A percentile compares a stretch with the other conserved stretches of the same genome.
Conservation (phyloP, 2,113 vertebrate species). For the Spea multiplicata region DNA sequence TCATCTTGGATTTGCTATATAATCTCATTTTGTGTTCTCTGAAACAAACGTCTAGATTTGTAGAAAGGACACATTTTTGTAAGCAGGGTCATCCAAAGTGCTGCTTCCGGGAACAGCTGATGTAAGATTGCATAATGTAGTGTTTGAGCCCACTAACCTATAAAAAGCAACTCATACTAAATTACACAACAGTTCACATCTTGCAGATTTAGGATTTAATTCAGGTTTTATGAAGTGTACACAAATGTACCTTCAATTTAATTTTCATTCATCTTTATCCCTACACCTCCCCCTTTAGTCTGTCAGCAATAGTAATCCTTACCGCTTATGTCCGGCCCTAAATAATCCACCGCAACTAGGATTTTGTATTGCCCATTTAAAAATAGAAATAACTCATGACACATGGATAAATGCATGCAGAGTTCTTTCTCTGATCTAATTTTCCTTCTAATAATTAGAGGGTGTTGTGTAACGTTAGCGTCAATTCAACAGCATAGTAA, state of each 20-base stretch:
- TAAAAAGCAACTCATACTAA: constrained; percentile 23
- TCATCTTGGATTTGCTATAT: constrained; percentile 33
- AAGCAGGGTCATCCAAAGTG: constrained; percentile 5
- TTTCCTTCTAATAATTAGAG: too few relatives aligned
- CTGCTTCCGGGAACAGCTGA: constrained; percentile 27
- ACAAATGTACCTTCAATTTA: background rate
- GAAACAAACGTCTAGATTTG: constrained; percentile 41
- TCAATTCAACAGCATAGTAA: too few relatives aligned
- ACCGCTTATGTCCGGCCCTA: background rate
- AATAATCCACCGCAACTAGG: constrained; percentile 8
- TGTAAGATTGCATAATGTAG: constrained; percentile 35
- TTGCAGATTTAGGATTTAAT: constrained; percentile 10
- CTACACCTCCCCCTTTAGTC: background rate
- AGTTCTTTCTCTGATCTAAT: too few relatives aligned
- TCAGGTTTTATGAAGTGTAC: constrained; percentile 7
- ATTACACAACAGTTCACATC: constrained; percentile 13
- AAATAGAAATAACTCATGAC: too few relatives aligned
- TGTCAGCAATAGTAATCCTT: constrained; percentile 34
- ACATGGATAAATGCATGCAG: too few relatives aligned
- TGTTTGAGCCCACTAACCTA: constrained; percentile 40
- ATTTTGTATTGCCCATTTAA: background rate
- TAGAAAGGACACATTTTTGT: constrained; percentile 27
- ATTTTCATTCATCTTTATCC: constrained; percentile 18
- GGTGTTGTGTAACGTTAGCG: too few relatives aligned
- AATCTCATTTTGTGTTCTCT: constrained; percentile 33